Percentiles rank a stretch among this genome's conserved stretches.
Conservation (phyloP, 2,888 invertebrate genomes). For the Leptinotarsa tumamoca region DNA sequence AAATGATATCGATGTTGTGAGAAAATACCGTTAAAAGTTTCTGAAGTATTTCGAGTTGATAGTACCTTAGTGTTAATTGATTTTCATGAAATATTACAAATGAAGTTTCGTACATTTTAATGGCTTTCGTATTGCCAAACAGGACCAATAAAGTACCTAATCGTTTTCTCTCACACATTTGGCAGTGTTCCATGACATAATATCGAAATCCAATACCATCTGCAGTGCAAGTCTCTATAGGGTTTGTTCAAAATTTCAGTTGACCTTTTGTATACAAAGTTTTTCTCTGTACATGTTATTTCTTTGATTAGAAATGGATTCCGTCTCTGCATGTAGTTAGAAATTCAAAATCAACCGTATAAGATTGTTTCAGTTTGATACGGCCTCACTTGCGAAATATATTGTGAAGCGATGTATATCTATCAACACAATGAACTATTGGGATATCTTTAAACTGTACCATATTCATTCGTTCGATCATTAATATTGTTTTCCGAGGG, state of each 20-base stretch:
- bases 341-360: too few relatives aligned
- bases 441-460: too few relatives aligned
- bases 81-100: constrained; percentile 10
- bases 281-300: neutral
- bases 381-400: too few relatives aligned
- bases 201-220: neutral
- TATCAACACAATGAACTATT: too few relatives aligned
- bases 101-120: constrained; percentile 4
- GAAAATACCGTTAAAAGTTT: neutral
- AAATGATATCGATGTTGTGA: neutral
- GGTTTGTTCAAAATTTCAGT: constrained; percentile 6
- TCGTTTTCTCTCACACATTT: neutral
- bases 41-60: neutral
- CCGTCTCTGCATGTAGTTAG: too few relatives aligned
- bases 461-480: too few relatives aligned
- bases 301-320: too few relatives aligned
- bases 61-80: constrained; percentile 8
- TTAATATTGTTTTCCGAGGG: too few relatives aligned
- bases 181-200: constrained; percentile 13
- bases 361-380: too few relatives aligned
- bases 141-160: neutral
- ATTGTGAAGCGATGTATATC: too few relatives aligned
- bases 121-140: constrained; percentile 3
- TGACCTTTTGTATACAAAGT: neutral
- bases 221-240: neutral